Evolutionary conservation across 2,888 invertebrate genomes (phyloP), one percentile per base, ranked within the genome.

Genomic region (Pammene fasciana): DNA sequence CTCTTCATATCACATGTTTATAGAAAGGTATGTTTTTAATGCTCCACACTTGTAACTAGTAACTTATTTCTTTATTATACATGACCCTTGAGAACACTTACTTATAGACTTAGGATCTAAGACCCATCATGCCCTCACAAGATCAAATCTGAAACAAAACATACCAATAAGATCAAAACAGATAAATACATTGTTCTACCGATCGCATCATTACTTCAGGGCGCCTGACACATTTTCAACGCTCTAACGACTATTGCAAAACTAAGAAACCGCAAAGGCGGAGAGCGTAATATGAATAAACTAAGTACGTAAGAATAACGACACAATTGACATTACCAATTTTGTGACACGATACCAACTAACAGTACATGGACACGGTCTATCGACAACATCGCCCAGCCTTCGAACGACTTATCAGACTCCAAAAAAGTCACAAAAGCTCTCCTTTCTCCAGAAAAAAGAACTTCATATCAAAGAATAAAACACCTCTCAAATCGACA

Each of bases 221-320:
- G 81, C 85, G 85, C 83, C 84, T 91, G 91, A 91, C 92, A 92
- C 90, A 84, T 84, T 90, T 92, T 90, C 88, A 85, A 90, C 90
- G 92, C 84, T 91, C 90, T 86, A 87, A 84, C 86, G 89, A 86
- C 81, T 85, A 83, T 92, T 92, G 89, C 92, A 90, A 92, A 92
- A 92, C 86, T 83, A 75, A 73, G 76, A 78, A 80, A 82, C 82
- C 82, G 83, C 84, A 81, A 81, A 78, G 76, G 78, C 74, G 73
- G 67, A 75, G 81, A 71, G 57, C 65, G 65, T 65, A 65, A 45
- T 59, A 55, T 59, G 38, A 60, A 74, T 76, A 73, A 64, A 70
- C 61, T 68, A 59, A 72, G 67, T 70, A 76, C 74, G 75, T 76
- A 75, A 75, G 74, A 74, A 71, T 75, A 73, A 77, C 74, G 75